These are phyloP conservation scores for Aethina tumida DNA, from an alignment of 1,140 invertebrate species.

Conservation along the genomic window DNA sequence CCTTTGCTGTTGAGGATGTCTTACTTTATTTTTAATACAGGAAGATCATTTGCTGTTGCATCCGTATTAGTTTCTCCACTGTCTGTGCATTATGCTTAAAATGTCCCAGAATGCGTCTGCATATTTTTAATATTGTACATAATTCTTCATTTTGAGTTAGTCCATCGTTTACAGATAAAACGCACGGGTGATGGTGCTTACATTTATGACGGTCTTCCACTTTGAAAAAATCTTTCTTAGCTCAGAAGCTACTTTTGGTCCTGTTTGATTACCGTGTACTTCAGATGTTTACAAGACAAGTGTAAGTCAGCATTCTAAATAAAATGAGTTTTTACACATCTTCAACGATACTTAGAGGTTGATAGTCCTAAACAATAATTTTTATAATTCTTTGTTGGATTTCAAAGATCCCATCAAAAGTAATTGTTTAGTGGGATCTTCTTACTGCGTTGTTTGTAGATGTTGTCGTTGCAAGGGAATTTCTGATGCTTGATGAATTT, in stretches of 20 bases:
- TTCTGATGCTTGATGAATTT: too few species aligned
- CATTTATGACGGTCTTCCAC: slow-evolving; percentile 1
- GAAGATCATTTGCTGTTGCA: slow-evolving; percentile 19
- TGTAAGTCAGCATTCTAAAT: slow-evolving; percentile 8
- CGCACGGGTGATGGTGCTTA: slow-evolving; percentile 17
- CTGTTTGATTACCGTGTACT: slow-evolving; percentile 9
- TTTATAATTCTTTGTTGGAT: too few species aligned
- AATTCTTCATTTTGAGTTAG: slow-evolving; percentile 8
- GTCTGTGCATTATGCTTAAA: slow-evolving; percentile 21
- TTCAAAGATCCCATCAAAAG: too few species aligned
- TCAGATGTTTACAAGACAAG: slow-evolving; percentile 8
- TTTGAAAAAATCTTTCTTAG: slow-evolving; percentile 2
- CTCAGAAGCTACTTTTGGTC: slow-evolving; percentile 4
- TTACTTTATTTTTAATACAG: slow-evolving; percentile 25
- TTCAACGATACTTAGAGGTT: slow-evolving; percentile 5
- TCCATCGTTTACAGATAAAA: slow-evolving; percentile 9
- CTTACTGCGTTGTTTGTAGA: too few species aligned
- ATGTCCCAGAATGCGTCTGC: slow-evolving; percentile 15
- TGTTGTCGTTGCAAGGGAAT: too few species aligned
- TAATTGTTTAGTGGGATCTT: too few species aligned
- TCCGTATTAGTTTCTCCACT: slow-evolving; percentile 15
- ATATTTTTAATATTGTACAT: slow-evolving; percentile 9
- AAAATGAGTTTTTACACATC: slow-evolving; percentile 13
- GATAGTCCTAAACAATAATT: too few species aligned
- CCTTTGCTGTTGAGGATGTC: too few species aligned